Base-by-base conservation (phyloP, 2,113 vertebrate species). In the Sturnus vulgaris region DNA sequence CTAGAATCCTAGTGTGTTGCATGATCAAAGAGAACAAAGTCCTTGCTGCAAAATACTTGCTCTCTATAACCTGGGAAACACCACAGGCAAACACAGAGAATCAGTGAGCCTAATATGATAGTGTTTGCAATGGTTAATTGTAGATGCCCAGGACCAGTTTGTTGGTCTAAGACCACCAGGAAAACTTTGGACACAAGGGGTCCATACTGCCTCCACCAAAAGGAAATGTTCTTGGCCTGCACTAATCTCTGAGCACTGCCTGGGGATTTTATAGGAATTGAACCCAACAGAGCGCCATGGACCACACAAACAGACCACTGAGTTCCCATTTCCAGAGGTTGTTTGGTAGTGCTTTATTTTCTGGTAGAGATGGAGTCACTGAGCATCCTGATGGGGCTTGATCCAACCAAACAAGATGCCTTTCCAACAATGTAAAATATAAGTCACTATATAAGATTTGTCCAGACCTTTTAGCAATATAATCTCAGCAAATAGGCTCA, bases 71-170 rank as follows among this genome's bases (percentile, higher is more conserved):
- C 14, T 82, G 33, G 57, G 33, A 86, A 91, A 56, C 3, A 53
- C 50, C 15, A 70, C 12, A 77, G 30, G 31, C 23, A 85, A 69
- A 69, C 15, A 39, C 5, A 70, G 59, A 69, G 24, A 28, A 77
- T 49, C 35, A 28, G 5, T 82, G 9, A 57, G 14, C 11, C 40
- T 33, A 39, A 46, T 15, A 47, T 28, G 49, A 31, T 18, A 47
- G 5, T 11, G 57, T 90, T 76, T 85, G 9, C 31, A 63, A 46
- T 25, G 10, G 11, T 61, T 92, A 49, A 42, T 49, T 69, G 15
- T 5, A 57, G 35, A 23, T 53, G 13, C 4, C 21, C 49, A 78
- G 39, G 17, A 56, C 11, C 13, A 35, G 7, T 5, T 3, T 0
- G 2, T 49, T 35, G 21, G 14, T 82, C 5, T 73, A 24, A 70